phyloP scores from a whole-genome alignment of 2,797 vertebrate genomes.

The Scyliorhinus canicula region DNA sequence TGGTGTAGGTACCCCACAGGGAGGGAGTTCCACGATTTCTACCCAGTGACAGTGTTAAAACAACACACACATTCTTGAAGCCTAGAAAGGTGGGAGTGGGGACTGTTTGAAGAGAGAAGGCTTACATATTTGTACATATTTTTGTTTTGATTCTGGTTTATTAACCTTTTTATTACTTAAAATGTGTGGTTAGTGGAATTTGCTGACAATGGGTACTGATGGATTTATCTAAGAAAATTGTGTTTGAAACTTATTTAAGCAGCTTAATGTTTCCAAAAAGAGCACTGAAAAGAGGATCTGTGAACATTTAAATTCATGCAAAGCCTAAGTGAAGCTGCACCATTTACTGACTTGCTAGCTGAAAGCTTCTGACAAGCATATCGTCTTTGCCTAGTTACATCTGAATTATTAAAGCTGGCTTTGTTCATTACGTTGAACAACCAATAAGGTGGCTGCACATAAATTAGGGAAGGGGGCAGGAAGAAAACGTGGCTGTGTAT shows the following conservation, averaged over 20 bases:
- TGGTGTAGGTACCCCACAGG: too few species aligned
- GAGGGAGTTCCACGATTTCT: too few species aligned
- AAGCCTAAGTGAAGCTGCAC: slow-evolving; percentile 54
- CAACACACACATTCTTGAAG: neutral
- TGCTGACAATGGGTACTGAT: neutral
- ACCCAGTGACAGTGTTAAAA: neutral
- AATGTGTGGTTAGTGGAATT: neutral
- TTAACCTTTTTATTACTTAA: neutral
- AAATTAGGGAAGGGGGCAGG: slow-evolving; percentile 40
- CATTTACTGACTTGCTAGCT: slow-evolving; percentile 53
- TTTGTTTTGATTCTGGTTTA: neutral
- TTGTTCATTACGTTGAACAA: slow-evolving; percentile 65
- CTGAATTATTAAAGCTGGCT: slow-evolving; percentile 61
- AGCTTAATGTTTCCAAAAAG: slow-evolving; percentile 42
- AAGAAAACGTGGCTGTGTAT: neutral
- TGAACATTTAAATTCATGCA: slow-evolving; percentile 57
- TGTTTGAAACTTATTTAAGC: slow-evolving; percentile 43
- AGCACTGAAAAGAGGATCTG: slow-evolving; percentile 43
- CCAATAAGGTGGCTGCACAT: slow-evolving; percentile 45
- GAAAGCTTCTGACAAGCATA: slow-evolving; percentile 66
- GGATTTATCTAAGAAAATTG: neutral
- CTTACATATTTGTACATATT: neutral
- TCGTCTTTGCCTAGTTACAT: slow-evolving; percentile 57
- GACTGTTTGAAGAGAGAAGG: neutral
- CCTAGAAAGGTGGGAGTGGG: neutral